These are phyloP conservation scores for Gymnarchus niloticus DNA, from an alignment of 2,113 vertebrate species.

Conservation along the genomic window DNA sequence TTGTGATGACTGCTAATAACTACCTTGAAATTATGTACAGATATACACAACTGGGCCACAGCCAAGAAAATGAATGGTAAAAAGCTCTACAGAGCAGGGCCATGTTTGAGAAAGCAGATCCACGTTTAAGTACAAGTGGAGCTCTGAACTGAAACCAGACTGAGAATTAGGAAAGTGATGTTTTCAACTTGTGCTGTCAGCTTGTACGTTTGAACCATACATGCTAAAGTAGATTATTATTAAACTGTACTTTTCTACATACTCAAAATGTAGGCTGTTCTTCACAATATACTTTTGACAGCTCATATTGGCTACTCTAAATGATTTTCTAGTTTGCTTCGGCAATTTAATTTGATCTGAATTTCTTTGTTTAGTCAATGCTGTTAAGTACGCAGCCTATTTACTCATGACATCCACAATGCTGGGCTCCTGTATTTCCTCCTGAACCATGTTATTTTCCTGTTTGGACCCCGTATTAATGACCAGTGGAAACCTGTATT, in stretches of 20 bases:
- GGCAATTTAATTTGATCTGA: neutral
- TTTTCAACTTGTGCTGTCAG: neutral
- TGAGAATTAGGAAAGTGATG: neutral
- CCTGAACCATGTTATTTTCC: neutral
- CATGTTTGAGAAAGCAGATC: neutral
- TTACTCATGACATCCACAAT: conserved; percentile 1
- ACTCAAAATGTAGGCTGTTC: neutral
- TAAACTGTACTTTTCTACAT: neutral
- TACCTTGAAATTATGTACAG: neutral
- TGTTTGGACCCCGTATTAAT: neutral
- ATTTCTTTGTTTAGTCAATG: neutral
- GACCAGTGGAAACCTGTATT: neutral
- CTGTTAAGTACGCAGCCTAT: neutral
- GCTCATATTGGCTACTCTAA: neutral
- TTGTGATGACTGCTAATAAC: neutral
- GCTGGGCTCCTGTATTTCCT: neutral
- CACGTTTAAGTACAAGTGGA: neutral
- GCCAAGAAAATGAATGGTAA: neutral
- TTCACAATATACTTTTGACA: neutral
- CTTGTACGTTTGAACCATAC: neutral
- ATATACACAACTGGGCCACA: neutral
- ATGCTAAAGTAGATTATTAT: neutral
- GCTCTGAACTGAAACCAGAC: neutral
- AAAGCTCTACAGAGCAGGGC: neutral
- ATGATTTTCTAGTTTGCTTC: neutral